A percentile compares a stretch with the other conserved stretches of the same genome.
Evolutionary conservation across 2,113 vertebrate genomes (phyloP).

Genomic region (Neodontobutis hainanensis): DNA sequence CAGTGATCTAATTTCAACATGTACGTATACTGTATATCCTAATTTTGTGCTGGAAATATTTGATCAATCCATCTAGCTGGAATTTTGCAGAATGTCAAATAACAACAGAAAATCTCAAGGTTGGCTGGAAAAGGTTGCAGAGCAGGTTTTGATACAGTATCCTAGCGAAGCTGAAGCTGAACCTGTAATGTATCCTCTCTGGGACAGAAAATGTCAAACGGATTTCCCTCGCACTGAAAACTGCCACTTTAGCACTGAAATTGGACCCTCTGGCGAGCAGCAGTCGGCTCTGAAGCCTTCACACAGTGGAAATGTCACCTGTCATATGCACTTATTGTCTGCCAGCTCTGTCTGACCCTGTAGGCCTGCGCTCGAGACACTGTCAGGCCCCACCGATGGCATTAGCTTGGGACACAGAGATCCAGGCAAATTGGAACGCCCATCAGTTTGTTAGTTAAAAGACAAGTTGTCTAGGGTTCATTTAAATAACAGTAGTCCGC

Average conservation of each 20-base stretch:
- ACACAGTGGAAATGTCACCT: constrained; percentile 73
- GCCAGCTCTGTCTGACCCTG: constrained; percentile 48
- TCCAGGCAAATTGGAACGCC: constrained; percentile 18
- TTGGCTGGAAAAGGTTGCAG: constrained; percentile 1
- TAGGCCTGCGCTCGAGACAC: constrained; percentile 47
- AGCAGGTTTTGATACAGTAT: constrained; percentile 13
- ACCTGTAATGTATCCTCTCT: constrained; percentile 35
- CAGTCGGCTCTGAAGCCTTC: constrained; percentile 64
- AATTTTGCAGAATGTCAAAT: background rate
- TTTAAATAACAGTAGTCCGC: background rate
- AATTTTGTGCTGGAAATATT: background rate
- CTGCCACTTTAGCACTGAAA: constrained; percentile 60
- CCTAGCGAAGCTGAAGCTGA: constrained; percentile 30
- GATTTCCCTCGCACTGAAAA: constrained; percentile 47
- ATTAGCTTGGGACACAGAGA: constrained; percentile 27
- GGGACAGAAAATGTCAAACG: constrained; percentile 57
- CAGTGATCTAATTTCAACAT: too few relatives aligned
- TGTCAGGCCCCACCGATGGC: constrained; percentile 48
- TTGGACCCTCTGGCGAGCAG: constrained; percentile 62
- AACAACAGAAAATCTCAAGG: background rate
- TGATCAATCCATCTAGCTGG: background rate
- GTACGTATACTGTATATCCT: too few relatives aligned
- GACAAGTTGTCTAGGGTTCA: background rate
- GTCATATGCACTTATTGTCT: constrained; percentile 67
- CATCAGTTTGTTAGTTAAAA: background rate